Evolutionary conservation across 2,797 vertebrate species (phyloP), one percentile per base, ranked within the genome.

Genomic region (Miichthys miiuy): DNA sequence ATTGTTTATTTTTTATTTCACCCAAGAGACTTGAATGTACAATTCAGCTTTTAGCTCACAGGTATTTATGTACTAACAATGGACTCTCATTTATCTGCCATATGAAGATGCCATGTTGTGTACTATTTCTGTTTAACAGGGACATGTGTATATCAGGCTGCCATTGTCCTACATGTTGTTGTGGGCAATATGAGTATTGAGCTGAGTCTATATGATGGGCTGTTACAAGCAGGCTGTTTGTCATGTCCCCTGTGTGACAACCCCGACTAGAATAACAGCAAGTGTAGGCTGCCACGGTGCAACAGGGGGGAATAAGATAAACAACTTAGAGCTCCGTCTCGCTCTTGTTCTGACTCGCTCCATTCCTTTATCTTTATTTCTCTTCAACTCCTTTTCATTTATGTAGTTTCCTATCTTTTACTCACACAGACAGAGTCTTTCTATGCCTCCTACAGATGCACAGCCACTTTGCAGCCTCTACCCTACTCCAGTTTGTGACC

Each of bases 401-500:
- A 34, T 79, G 50, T 64, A 68, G 75, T 74, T 71, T 42, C 21
- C 47, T 3, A 17, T 60, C 18, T 73, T 54, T 50, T 21, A 17
- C 52, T 62, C 51, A 17, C 13, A 48, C 42, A 50, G 5, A 72
- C 51, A 42, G 51, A 20, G 52, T 55, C 41, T 48, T 63, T 81
- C 51, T 16, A 60, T 62, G 38, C 27, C 30, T 69, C 55, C 62
- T 72, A 77, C 77, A 71, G 62, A 78, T 76, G 52, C 66, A 72
- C 68, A 84, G 69, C 55, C 76, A 81, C 79, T 72, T 85, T 81
- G 72, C 65, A 9, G 68, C 50, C 65, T 75, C n/a, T 48, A 41
- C 73, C 88, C 65, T 42, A 56, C 85, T 80, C 75, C 41, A 72
- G 62, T 70, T 77, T 74, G 47, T 83, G 87, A 92, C 92, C 91